A percentile compares a stretch with the other conserved stretches of the same genome.
phyloP scores from a whole-genome alignment of 1,140 invertebrate genomes.

The Hormaphis cornu region DNA sequence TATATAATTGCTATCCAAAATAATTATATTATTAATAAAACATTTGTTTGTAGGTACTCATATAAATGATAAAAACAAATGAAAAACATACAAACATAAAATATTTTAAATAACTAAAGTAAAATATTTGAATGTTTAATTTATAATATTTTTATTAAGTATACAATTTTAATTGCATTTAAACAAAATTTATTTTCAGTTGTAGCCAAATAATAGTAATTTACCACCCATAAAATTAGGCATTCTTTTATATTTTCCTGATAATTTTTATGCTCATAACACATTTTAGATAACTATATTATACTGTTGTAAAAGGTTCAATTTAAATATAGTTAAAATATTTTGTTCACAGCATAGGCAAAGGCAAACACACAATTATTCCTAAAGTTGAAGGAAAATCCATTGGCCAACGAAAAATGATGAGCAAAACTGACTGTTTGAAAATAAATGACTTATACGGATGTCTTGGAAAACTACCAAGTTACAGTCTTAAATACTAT shows the following conservation, averaged over 20 bases:
- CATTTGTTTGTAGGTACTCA: background rate
- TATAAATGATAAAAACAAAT: no score
- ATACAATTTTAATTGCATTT: no score
- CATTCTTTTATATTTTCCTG: no score
- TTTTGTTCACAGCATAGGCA: constrained; percentile 44
- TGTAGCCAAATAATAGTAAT: background rate
- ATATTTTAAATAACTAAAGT: no score
- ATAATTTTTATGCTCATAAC: no score
- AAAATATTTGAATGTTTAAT: no score
- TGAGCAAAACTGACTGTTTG: constrained; percentile 58
- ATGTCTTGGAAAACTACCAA: constrained; percentile 49
- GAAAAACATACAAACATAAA: no score
- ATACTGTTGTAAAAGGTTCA: background rate
- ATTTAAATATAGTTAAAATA: background rate
- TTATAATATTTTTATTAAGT: no score
- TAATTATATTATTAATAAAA: background rate
- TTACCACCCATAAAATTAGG: background rate
- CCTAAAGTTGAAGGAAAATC: constrained; percentile 46
- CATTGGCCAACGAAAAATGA: constrained; percentile 51
- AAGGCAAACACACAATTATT: constrained; percentile 52
- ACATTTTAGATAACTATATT: no score
- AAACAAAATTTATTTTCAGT: background rate
- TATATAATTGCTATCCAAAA: no score
- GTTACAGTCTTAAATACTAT: constrained; percentile 50
- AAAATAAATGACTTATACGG: constrained; percentile 62